Evolutionary conservation across 2,888 invertebrate genomes (phyloP), one percentile per base, ranked within the genome.

Genomic region (Heteromurus nitidus): DNA sequence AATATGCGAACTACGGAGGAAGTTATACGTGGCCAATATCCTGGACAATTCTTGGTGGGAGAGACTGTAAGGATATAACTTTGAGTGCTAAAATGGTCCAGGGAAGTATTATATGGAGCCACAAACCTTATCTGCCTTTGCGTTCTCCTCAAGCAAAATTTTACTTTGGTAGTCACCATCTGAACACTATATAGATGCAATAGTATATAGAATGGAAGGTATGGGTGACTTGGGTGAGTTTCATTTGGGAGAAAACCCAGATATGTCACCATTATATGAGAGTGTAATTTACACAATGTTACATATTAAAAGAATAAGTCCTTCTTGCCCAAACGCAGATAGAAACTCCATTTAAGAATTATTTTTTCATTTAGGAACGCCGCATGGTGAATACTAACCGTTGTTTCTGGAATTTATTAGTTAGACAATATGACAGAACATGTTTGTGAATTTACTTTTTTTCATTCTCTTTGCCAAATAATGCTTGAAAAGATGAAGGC

Each of bases 321-420:
- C 7, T 13, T 42, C 42, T 11, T n/a, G 42, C 13, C 42, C 50
- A n/a, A 50, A 50, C 5, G 16, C 42, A 36, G 36, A 36, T 36
- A 36, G 36, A 13, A 36, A 36, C 36, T 36, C 36, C 36, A 36
- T 36, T 36, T 36, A 36, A 36, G 36, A 36, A 36, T 36, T 36
- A 36, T 36, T 36, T 36, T 36, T 36, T 36, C 36, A 36, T 36
- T 36, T 36, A 36, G 36, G 7, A 9, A 5, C 36, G 36, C 36
- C 36, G 13, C 36, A 36, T 36, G 36, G 36, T 36, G 36, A 36
- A 36, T 36, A 36, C 36, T 9, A 36, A 36, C 36, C 36, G 7
- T 50, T 18, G 5, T 50, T 50, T 18, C 50, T 18, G 50, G n/a
- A 50, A 50, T 50, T 50, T 50, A 50, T 50, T 50, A 18, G 50